Conservation (phyloP, 1,140 invertebrate species). For the Drosophila sulfurigaster region DNA sequence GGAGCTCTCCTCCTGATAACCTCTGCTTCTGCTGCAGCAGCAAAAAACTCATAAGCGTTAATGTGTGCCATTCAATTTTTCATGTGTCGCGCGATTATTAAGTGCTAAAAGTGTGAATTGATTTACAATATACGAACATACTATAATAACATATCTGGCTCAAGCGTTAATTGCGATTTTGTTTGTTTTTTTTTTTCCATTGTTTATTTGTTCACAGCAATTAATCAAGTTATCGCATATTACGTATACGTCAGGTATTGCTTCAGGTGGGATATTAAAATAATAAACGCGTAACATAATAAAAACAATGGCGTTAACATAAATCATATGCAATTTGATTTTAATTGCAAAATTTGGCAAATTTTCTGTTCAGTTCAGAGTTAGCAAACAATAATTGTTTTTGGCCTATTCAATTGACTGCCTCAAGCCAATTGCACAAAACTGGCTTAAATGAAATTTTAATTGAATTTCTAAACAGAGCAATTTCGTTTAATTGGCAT, state of each 20-base stretch:
- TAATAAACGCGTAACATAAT: not conserved
- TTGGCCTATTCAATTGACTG: not conserved
- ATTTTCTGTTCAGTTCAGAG: not conserved
- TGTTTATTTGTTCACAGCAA: slow-evolving; percentile 1
- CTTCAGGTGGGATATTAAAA: slow-evolving; percentile 2
- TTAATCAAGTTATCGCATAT: slow-evolving; percentile 5
- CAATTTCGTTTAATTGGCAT: not conserved
- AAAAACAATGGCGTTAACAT: not conserved
- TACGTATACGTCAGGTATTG: not conserved
- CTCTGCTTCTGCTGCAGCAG: not conserved
- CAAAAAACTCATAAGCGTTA: slow-evolving; percentile 46
- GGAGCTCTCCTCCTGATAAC: slow-evolving; percentile 1
- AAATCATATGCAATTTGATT: not conserved
- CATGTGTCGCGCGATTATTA: slow-evolving; percentile 59
- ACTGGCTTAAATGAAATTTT: not conserved
- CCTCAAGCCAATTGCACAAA: not conserved
- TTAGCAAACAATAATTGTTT: not conserved
- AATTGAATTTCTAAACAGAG: not conserved
- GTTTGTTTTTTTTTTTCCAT: not conserved
- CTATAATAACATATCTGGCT: not conserved
- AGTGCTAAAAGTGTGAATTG: slow-evolving; percentile 67
- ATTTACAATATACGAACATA: slow-evolving; percentile 13
- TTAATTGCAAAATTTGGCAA: not conserved
- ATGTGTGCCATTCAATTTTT: slow-evolving; percentile 72
- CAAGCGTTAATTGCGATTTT: not conserved